Conservation (phyloP, 2,888 invertebrate genomes). For the Dryobotodes eremita region DNA sequence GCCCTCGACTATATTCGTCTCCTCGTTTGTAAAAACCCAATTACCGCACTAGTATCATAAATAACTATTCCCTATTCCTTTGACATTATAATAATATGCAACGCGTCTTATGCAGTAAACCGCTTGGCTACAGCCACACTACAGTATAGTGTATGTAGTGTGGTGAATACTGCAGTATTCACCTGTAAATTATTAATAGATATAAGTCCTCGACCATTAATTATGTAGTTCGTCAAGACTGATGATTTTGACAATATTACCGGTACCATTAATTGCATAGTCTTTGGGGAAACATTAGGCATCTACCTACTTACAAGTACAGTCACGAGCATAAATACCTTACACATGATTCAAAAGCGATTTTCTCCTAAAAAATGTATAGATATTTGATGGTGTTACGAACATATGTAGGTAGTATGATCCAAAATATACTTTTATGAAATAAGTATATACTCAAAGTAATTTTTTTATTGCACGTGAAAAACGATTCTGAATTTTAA, state of each 20-base stretch:
- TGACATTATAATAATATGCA: conserved; percentile 7
- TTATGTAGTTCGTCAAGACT: conserved; percentile 18
- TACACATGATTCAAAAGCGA: too few relatives aligned
- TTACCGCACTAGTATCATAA: too few relatives aligned
- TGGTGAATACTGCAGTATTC: not conserved
- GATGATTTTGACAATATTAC: conserved; percentile 38
- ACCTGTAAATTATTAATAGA: conserved; percentile 27
- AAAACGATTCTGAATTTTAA: too few relatives aligned
- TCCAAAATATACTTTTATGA: not conserved
- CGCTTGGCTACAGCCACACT: not conserved
- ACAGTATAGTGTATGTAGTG: too few relatives aligned
- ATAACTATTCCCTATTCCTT: not conserved
- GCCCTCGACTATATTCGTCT: too few relatives aligned
- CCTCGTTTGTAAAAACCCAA: too few relatives aligned
- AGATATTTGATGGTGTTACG: not conserved
- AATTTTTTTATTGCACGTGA: too few relatives aligned
- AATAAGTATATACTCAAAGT: too few relatives aligned
- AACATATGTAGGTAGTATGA: too few relatives aligned
- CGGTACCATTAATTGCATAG: conserved; percentile 19
- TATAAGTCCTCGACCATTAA: conserved; percentile 28
- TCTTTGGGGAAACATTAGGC: conserved; percentile 22
- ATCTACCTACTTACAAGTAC: not conserved
- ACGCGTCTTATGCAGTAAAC: not conserved
- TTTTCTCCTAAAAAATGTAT: not conserved
- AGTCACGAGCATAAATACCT: not conserved